Percentiles rank a stretch among this genome's conserved stretches.
These are phyloP conservation scores for Corvus moneduloides DNA, from an alignment of 2,113 vertebrate genomes.

Conservation along the genomic window DNA sequence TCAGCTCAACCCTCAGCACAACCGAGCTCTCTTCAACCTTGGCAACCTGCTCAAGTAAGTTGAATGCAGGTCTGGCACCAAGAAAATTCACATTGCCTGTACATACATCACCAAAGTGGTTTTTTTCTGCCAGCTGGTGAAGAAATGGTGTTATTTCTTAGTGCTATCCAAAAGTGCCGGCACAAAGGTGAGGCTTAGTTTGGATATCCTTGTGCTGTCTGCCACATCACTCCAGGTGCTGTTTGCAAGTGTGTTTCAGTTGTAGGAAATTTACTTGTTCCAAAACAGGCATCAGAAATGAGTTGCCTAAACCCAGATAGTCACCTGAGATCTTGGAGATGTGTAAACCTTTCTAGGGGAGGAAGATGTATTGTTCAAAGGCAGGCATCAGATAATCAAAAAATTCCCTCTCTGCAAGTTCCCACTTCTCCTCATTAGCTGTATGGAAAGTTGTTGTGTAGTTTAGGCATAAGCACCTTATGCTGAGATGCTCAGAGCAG, in stretches of 20 bases:
- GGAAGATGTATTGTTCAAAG: neutral
- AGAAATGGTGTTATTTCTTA: neutral
- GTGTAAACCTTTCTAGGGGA: neutral
- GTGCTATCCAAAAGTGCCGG: fast-evolving
- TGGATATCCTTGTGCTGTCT: neutral
- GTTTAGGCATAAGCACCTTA: neutral
- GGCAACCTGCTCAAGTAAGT: slow-evolving; percentile 95
- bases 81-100: neutral
- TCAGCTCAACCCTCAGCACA: slow-evolving; percentile 90
- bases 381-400: neutral
- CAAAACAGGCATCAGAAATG: neutral
- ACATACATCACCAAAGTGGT: neutral
- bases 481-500: neutral
- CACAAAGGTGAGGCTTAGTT: neutral
- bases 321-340: neutral
- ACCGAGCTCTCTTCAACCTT: slow-evolving; percentile 95
- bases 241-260: neutral
- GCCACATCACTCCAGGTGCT: neutral
- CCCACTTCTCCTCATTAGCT: neutral
- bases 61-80: neutral
- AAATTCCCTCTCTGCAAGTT: neutral
- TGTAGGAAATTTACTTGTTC: neutral
- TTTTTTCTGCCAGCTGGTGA: neutral
- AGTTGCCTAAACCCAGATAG: neutral
- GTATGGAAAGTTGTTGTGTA: neutral